Conservation (phyloP, 2,797 vertebrate species). For the Mus spretus region DNA sequence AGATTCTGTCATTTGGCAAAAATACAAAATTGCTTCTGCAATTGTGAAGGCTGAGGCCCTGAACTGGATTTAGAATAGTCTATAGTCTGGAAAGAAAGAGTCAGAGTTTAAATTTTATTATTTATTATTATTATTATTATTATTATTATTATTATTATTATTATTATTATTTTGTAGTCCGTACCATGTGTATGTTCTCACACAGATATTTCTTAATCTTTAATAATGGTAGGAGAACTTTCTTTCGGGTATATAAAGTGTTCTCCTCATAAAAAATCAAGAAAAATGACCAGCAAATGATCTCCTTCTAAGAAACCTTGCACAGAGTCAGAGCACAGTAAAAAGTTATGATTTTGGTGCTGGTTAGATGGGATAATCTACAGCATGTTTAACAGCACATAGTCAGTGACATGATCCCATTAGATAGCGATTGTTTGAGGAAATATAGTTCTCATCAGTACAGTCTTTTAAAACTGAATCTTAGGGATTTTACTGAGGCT, state of each 20-base stretch:
- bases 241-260: slow-evolving; percentile 21
- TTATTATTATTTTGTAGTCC: no score
- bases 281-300: background rate
- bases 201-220: background rate
- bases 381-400: background rate
- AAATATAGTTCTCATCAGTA: background rate
- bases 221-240: background rate
- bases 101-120: slow-evolving; percentile 23
- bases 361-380: background rate
- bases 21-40: background rate
- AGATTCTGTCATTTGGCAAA: background rate
- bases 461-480: slow-evolving; percentile 12
- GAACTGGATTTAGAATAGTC: background rate
- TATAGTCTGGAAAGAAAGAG: background rate
- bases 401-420: background rate
- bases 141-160: no score
- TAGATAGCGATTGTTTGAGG: background rate
- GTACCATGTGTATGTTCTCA: background rate
- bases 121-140: no score
- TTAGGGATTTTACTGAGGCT: background rate
- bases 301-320: background rate
- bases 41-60: slow-evolving; percentile 20
- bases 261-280: slow-evolving; percentile 6
- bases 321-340: background rate
- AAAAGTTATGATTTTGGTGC: background rate